Evolutionary conservation across 2,888 invertebrate genomes (phyloP).

Genomic region (Amphipyra tragopoginis): DNA sequence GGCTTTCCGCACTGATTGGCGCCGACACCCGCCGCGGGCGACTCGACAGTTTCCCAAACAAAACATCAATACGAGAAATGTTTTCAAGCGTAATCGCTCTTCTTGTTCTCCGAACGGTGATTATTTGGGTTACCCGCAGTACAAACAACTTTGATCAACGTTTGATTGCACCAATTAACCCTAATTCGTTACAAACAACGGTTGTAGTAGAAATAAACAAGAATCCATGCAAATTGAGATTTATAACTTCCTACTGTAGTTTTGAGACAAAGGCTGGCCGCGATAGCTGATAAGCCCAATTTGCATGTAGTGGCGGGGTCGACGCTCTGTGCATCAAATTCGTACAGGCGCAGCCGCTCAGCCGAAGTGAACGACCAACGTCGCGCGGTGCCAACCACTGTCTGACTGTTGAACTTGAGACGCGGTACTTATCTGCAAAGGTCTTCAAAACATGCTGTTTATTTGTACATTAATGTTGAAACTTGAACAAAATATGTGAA

Average conservation of each 20-base stretch:
- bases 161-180: conserved; percentile 60
- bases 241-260: conserved; percentile 54
- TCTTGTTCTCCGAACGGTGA: conserved; percentile 36
- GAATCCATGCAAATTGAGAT: conserved; percentile 57
- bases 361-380: conserved; percentile 50
- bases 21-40: conserved; percentile 13
- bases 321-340: conserved; percentile 48
- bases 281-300: conserved; percentile 50
- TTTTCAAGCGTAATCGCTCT: conserved; percentile 34
- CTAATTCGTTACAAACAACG: conserved; percentile 54
- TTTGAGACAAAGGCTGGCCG: conserved; percentile 47
- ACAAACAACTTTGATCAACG: conserved; percentile 53
- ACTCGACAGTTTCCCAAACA: conserved; percentile 38
- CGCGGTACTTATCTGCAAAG: conserved; percentile 12
- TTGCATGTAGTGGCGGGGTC: conserved; percentile 54
- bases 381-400: conserved; percentile 17
- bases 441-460: conserved; percentile 4
- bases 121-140: conserved; percentile 33
- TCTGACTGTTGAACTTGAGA: conserved; percentile 52
- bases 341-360: conserved; percentile 15
- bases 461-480: neutral
- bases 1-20: conserved; percentile 42
- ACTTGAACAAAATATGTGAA: neutral
- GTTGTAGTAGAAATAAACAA: conserved; percentile 43
- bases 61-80: conserved; percentile 23